These are phyloP conservation scores for Antechinus flavipes DNA, from an alignment of 2,113 vertebrate species.

Conservation along the genomic window DNA sequence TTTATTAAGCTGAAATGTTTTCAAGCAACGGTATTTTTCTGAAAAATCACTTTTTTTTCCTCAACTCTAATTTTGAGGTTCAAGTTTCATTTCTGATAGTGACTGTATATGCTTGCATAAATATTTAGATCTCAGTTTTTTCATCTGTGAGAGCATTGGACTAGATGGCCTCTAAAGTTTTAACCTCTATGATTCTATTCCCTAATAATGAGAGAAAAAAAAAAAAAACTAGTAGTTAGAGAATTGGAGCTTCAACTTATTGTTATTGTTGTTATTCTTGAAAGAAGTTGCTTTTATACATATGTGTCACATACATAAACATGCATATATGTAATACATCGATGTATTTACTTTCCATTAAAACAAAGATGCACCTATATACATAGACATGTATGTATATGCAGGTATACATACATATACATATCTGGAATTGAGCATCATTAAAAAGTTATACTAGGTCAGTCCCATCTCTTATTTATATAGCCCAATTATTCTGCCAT, in stretches of 20 bases:
- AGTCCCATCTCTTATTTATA: neutral
- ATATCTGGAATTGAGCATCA: neutral
- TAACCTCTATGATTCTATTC: neutral
- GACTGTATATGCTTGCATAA: neutral
- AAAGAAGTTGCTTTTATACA: neutral
- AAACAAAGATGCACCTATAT: no score
- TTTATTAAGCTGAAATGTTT: no score
- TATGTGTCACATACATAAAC: neutral
- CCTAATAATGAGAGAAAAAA: neutral
- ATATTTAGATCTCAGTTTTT: neutral
- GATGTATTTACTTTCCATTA: no score
- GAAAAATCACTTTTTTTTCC: no score
- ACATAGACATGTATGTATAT: neutral
- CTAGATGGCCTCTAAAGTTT: neutral
- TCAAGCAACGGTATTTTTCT: no score
- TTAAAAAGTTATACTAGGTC: neutral
- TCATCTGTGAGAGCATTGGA: neutral
- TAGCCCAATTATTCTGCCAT: neutral
- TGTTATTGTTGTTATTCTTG: neutral
- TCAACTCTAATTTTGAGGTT: no score
- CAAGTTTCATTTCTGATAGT: neutral
- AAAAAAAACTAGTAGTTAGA: neutral
- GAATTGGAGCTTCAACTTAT: neutral
- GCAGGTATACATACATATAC: neutral
- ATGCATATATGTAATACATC: neutral